Evolutionary conservation across 2,113 vertebrate species (phyloP).

Genomic region (Percopsis transmontana): DNA sequence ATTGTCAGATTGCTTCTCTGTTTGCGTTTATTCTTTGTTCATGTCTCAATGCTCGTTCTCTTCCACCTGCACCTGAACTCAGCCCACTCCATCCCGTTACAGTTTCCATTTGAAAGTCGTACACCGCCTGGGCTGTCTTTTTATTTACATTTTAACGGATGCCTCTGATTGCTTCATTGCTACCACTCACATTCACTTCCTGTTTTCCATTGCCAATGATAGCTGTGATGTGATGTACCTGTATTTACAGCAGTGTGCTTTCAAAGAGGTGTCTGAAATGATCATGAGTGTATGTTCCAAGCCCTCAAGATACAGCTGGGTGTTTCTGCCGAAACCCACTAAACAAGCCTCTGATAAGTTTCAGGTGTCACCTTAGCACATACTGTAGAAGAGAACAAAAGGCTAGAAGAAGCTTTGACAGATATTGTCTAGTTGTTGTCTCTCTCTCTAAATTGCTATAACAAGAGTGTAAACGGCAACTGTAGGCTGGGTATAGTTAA

Average conservation of each 20-base stretch:
- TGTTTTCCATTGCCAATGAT: constrained; percentile 19
- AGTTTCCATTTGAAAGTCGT: constrained; percentile 27
- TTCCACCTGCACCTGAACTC: no score
- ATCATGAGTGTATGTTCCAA: constrained; percentile 39
- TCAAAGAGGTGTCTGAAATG: constrained; percentile 28
- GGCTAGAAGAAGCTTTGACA: background rate
- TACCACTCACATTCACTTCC: constrained; percentile 49
- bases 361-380: no score
- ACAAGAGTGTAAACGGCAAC: no score
- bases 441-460: no score
- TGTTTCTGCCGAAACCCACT: constrained; percentile 17
- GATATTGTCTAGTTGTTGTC: background rate
- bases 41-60: no score
- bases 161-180: constrained; percentile 28
- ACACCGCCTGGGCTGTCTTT: background rate
- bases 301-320: constrained; percentile 53
- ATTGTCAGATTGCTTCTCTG: no score
- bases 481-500: no score
- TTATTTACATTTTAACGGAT: constrained; percentile 6
- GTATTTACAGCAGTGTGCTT: constrained; percentile 10
- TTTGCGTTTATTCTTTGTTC: no score
- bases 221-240: constrained; percentile 24
- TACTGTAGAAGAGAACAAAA: no score
- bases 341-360: no score
- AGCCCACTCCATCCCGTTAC: no score